phyloP scores from a whole-genome alignment of 2,797 vertebrate species.

The Lepilemur ruficaudatus region DNA sequence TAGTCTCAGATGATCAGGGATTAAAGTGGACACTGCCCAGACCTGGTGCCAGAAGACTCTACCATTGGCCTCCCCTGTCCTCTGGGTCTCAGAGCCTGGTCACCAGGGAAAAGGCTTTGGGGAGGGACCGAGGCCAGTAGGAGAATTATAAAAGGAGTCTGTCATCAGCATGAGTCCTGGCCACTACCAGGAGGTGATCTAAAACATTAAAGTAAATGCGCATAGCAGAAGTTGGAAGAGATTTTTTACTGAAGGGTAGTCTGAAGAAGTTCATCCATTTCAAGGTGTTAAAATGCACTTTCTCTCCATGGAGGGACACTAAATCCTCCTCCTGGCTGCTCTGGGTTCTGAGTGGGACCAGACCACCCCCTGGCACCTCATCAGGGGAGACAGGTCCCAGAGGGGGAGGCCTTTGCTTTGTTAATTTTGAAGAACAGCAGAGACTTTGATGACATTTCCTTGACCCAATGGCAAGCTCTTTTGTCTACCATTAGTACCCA shows the following conservation, averaged over 20 bases:
- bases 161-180: background rate
- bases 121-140: background rate
- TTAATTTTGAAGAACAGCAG: background rate
- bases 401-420: background rate
- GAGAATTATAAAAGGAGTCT: background rate
- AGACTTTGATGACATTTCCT: background rate
- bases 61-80: background rate
- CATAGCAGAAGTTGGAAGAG: background rate
- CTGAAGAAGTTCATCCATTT: background rate
- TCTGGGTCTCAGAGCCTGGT: background rate
- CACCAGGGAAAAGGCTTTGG: background rate
- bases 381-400: background rate
- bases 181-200: background rate
- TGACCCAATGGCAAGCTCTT: background rate
- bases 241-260: background rate
- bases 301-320: background rate
- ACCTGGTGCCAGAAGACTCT: background rate
- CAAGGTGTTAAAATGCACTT: background rate
- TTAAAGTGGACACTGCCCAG: background rate
- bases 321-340: background rate
- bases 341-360: background rate
- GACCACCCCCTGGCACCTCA: accelerated
- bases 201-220: background rate
- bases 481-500: background rate
- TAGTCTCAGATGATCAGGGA: background rate